phyloP scores from a whole-genome alignment of 2,888 invertebrate species.

The Agrotis segetum region DNA sequence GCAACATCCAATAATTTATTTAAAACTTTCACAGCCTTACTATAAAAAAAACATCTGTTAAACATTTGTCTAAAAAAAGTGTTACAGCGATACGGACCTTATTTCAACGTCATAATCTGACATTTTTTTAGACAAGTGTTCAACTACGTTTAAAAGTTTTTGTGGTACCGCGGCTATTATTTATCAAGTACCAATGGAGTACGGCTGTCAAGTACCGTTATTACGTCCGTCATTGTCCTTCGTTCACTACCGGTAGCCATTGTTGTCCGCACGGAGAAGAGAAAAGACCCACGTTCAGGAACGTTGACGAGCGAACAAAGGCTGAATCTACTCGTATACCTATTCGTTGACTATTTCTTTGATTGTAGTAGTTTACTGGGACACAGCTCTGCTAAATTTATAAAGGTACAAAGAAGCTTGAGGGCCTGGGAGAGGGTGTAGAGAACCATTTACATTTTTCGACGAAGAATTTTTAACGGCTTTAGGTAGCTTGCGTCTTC shows the following conservation, averaged over 20 bases:
- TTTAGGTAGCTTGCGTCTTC: too few relatives aligned
- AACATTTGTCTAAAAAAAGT: too few relatives aligned
- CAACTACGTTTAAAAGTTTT: too few relatives aligned
- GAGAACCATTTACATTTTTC: neutral
- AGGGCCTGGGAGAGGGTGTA: neutral
- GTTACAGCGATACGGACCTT: too few relatives aligned
- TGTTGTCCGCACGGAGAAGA: slow-evolving; percentile 24
- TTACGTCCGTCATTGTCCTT: slow-evolving; percentile 39
- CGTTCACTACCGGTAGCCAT: slow-evolving; percentile 31
- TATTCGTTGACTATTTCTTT: slow-evolving; percentile 21
- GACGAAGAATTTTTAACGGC: too few relatives aligned
- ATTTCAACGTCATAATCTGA: too few relatives aligned
- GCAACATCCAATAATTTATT: neutral
- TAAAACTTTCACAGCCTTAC: too few relatives aligned
- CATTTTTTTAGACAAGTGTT: too few relatives aligned
- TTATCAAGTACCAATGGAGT: slow-evolving; percentile 8
- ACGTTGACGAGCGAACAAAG: slow-evolving; percentile 34
- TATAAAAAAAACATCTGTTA: too few relatives aligned
- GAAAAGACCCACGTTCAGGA: slow-evolving; percentile 29
- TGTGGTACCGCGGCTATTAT: too few relatives aligned
- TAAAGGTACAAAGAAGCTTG: neutral
- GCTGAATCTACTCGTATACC: slow-evolving; percentile 8
- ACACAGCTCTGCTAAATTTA: neutral
- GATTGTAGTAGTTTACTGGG: slow-evolving; percentile 3
- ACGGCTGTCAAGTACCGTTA: slow-evolving; percentile 29